Conservation (phyloP, 2,888 invertebrate species). For the Chymomyza caudatula region DNA sequence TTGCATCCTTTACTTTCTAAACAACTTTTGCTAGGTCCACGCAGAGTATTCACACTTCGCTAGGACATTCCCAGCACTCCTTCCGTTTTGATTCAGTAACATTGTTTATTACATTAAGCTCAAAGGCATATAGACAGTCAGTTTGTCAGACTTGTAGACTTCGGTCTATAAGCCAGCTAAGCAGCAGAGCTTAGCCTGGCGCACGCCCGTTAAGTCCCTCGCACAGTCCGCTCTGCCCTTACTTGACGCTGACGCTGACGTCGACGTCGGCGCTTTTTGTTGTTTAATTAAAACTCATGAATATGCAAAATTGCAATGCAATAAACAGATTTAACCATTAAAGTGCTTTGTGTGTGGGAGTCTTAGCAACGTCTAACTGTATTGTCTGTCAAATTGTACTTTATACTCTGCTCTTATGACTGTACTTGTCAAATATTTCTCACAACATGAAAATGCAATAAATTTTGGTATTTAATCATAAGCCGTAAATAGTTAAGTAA, state of each 20-base stretch:
- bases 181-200: neutral
- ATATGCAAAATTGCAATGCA: conserved; percentile 32
- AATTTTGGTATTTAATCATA: conserved; percentile 48
- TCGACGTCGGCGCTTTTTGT: neutral
- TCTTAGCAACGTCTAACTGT: neutral
- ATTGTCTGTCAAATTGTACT: neutral
- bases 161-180: neutral
- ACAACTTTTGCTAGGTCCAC: too few relatives aligned
- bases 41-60: neutral
- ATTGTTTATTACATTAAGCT: neutral
- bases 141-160: neutral
- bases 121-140: neutral
- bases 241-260: neutral
- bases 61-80: neutral
- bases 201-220: neutral
- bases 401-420: neutral
- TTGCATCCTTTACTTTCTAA: conserved; percentile 7
- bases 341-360: neutral
- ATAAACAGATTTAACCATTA: neutral
- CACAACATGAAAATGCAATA: conserved; percentile 55
- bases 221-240: too few relatives aligned
- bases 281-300: conserved; percentile 45
- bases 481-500: conserved; percentile 33
- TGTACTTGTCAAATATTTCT: neutral
- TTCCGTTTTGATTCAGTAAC: neutral